Percentiles rank a stretch among this genome's conserved stretches.
Conservation (phyloP, 2,797 vertebrate genomes). For the Ateles fusciceps region DNA sequence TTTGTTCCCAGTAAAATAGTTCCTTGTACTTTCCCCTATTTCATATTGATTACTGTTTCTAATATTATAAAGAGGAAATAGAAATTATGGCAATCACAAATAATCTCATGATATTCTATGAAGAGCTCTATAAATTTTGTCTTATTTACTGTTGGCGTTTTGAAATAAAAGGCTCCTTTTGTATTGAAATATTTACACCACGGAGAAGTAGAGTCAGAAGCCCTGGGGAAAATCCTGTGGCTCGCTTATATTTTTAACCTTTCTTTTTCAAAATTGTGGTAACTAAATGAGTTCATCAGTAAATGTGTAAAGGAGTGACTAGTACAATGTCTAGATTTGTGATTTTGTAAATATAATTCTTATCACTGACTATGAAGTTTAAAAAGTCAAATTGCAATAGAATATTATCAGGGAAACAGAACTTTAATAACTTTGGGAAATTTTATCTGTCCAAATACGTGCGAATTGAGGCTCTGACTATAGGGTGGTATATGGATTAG, state of each 20-base stretch:
- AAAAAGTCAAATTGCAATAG: not conserved
- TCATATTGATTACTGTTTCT: too few relatives aligned
- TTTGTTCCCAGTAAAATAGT: too few relatives aligned
- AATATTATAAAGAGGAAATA: too few relatives aligned
- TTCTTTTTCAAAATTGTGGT: not conserved
- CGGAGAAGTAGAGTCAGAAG: not conserved
- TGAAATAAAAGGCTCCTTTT: not conserved
- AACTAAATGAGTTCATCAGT: not conserved
- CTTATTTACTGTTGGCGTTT: not conserved
- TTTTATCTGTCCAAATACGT: fast-evolving
- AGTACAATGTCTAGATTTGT: not conserved
- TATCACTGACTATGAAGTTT: fast-evolving
- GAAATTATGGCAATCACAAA: too few relatives aligned
- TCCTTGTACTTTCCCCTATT: too few relatives aligned
- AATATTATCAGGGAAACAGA: not conserved
- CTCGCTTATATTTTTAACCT: not conserved
- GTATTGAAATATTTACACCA: fast-evolving
- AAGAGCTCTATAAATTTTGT: not conserved
- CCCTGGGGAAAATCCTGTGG: too few relatives aligned
- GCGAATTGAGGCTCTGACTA: not conserved
- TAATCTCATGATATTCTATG: not conserved
- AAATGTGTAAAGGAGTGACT: not conserved
- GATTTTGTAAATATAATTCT: not conserved
- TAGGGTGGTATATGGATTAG: not conserved
- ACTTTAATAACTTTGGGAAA: not conserved